Conservation (phyloP, 2,113 vertebrate species). For the Paramisgurnus dabryanus region DNA sequence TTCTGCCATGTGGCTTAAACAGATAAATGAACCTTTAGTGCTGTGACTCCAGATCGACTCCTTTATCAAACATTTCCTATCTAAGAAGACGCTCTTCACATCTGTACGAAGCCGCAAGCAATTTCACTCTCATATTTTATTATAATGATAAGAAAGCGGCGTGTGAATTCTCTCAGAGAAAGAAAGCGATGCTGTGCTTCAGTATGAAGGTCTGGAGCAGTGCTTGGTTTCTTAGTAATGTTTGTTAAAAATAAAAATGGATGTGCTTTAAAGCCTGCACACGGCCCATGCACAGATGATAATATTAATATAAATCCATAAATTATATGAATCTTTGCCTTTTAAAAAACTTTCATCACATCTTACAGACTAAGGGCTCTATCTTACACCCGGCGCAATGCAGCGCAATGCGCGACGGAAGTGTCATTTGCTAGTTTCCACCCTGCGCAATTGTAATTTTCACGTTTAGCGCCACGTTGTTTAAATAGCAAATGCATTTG, state of each 20-base stretch:
- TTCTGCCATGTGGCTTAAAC: slow-evolving; percentile 65
- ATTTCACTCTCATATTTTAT: slow-evolving; percentile 90
- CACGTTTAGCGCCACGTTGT: no score
- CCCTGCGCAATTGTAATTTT: no score
- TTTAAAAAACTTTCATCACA: slow-evolving; percentile 35
- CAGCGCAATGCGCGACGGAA: no score
- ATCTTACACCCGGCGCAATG: no score
- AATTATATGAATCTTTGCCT: slow-evolving; percentile 49
- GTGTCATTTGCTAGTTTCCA: no score
- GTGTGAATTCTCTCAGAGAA: slow-evolving; percentile 69
- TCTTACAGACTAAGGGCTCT: no score
- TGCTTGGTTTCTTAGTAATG: slow-evolving; percentile 37
- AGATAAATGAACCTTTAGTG: slow-evolving; percentile 87
- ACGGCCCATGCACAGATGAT: neutral
- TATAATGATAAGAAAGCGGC: slow-evolving; percentile 87
- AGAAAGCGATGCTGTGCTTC: slow-evolving; percentile 4
- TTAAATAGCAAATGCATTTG: no score
- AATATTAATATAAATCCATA: slow-evolving; percentile 50
- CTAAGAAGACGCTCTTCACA: slow-evolving; percentile 87
- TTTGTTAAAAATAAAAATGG: slow-evolving; percentile 48
- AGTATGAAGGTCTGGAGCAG: neutral
- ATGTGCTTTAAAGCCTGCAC: slow-evolving; percentile 37
- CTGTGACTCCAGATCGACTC: slow-evolving; percentile 85
- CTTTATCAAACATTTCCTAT: slow-evolving; percentile 86
- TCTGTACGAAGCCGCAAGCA: slow-evolving; percentile 87